Base-by-base conservation (phyloP, 2,113 vertebrate genomes). In the Osmerus eperlanus region DNA sequence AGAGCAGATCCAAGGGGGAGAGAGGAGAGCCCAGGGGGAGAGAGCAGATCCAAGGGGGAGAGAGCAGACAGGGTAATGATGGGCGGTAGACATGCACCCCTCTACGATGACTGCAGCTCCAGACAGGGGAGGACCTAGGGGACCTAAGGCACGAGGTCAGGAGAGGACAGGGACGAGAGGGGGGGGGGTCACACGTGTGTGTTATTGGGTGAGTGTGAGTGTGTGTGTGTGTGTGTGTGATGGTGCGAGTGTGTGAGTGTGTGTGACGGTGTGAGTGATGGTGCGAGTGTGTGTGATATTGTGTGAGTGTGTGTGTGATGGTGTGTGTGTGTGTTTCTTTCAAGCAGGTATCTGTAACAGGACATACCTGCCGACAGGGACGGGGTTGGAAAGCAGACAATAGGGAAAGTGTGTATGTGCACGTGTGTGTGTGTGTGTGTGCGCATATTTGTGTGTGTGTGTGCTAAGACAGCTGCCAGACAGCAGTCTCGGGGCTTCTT, bases 401-500 rank as follows among this genome's bases (percentile, higher is more conserved):
- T 47, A 47, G 41, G 8, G 6, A 47, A 47, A 47, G 41, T 29
- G 11, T 68, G 29, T 36, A 29, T 23, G 32, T 36, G 4, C 32
- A 41, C 14, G 6, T 25, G 14, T 64, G 19, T 15, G 19, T 53
- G 52, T 32, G 58, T 54, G 52, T 52, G 58, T 28, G n/a, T 52
- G 58, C 63, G 36, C 25, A 58, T 21, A 58, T 21, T 16, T 71
- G 61, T 60, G 58, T 18, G 41, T 36, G 41, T 19, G 65, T 25
- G 18, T 55, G 29, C 13, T 62, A 51, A 16, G 21, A 29, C 13
- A 41, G 32, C 23, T 32, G 32, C 15, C n/a, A 65, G 60, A 41
- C 6, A 15, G 21, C 51, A 29, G 15, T 36, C 9, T 53, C 56
- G 18, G 64, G 72, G 75, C 78, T 47, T 90, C 96, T 96, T 78